phyloP scores from a whole-genome alignment of 2,888 invertebrate genomes.

The Ectemnius continuus region DNA sequence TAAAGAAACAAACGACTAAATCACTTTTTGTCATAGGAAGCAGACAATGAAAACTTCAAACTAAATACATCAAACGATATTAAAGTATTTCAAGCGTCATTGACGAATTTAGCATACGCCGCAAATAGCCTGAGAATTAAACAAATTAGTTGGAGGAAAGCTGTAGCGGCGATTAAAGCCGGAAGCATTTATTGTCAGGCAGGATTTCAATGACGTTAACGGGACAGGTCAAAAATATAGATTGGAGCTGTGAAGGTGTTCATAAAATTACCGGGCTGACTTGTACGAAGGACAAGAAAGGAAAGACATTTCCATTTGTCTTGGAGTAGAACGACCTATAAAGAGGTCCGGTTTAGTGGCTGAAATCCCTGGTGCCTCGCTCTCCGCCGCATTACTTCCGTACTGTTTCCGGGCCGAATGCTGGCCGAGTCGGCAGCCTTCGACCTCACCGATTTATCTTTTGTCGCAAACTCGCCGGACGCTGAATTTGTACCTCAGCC shows the following conservation, averaged over 20 bases:
- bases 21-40: too few relatives aligned
- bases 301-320: conserved; percentile 45
- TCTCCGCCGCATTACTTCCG: conserved; percentile 23
- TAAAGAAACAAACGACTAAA: too few relatives aligned
- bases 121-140: too few relatives aligned
- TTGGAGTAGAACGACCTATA: conserved; percentile 29
- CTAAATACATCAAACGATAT: too few relatives aligned
- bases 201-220: conserved; percentile 22
- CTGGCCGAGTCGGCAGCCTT: conserved; percentile 12
- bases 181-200: conserved; percentile 32
- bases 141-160: background rate
- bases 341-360: conserved; percentile 29
- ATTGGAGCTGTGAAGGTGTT: conserved; percentile 7
- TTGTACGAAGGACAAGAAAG: conserved; percentile 29
- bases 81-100: too few relatives aligned
- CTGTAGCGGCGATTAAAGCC: conserved; percentile 17
- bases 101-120: too few relatives aligned
- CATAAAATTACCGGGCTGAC: conserved; percentile 36
- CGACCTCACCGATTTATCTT: conserved; percentile 18
- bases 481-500: too few relatives aligned
- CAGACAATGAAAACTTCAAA: too few relatives aligned
- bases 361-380: conserved; percentile 29
- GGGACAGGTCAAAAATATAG: conserved; percentile 17
- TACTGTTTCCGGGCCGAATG: conserved; percentile 14
- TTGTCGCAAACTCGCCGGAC: background rate